phyloP scores from a whole-genome alignment of 2,113 vertebrate species.

The Ornithorhynchus anatinus region DNA sequence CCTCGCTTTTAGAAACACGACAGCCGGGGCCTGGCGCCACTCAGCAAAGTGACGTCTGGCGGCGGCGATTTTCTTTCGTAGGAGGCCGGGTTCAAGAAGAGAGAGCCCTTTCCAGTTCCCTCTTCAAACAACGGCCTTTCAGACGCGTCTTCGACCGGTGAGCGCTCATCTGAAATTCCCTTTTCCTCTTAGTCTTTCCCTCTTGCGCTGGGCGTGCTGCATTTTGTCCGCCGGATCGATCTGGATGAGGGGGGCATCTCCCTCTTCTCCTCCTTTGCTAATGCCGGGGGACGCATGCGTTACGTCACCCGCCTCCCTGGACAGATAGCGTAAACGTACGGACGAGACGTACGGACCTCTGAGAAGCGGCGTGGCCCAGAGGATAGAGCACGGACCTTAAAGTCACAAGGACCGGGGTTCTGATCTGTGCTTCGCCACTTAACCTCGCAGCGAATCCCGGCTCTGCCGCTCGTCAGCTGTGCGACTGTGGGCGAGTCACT shows the following conservation, averaged over 20 bases:
- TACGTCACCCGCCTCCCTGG: slow-evolving; percentile 30
- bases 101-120: slow-evolving; percentile 54
- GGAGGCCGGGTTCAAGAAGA: slow-evolving; percentile 68
- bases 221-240: slow-evolving; percentile 29
- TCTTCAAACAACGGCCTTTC: slow-evolving; percentile 56
- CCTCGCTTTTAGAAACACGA: not conserved
- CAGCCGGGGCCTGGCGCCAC: slow-evolving; percentile 11
- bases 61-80: slow-evolving; percentile 63
- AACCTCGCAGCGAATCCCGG: no score
- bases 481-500: no score
- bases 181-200: slow-evolving; percentile 18
- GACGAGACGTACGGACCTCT: no score
- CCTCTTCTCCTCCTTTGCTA: slow-evolving; percentile 20
- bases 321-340: slow-evolving; percentile 55
- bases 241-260: slow-evolving; percentile 18
- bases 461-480: no score
- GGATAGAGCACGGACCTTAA: no score
- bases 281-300: slow-evolving; percentile 39
- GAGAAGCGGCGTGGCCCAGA: no score
- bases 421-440: no score
- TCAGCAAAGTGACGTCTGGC: slow-evolving; percentile 43
- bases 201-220: slow-evolving; percentile 12
- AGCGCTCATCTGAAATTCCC: slow-evolving; percentile 53
- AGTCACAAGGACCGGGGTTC: no score
- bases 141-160: slow-evolving; percentile 69